phyloP scores from a whole-genome alignment of 1,140 invertebrate genomes.

The Melipona quadrifasciata region DNA sequence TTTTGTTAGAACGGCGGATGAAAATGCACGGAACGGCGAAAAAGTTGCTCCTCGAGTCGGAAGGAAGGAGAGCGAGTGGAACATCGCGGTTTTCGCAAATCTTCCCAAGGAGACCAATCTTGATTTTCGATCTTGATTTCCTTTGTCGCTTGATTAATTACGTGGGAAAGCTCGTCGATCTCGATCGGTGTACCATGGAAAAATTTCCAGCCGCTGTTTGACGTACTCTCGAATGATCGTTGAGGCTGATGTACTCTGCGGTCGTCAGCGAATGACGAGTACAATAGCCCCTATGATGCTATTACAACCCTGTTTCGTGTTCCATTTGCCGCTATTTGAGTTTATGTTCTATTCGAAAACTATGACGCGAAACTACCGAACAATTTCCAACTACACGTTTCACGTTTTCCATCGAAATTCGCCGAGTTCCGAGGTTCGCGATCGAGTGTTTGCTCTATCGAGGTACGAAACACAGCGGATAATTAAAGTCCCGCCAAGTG shows the following conservation, averaged over 20 bases:
- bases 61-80: too few relatives aligned
- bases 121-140: too few relatives aligned
- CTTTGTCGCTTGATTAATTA: too few relatives aligned
- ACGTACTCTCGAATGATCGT: not conserved
- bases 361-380: not conserved
- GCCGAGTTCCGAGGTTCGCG: too few relatives aligned
- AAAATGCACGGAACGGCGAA: constrained; percentile 3
- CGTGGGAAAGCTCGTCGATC: too few relatives aligned
- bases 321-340: not conserved
- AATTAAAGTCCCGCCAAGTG: too few relatives aligned
- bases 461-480: too few relatives aligned
- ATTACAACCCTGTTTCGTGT: not conserved
- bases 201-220: too few relatives aligned
- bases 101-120: too few relatives aligned
- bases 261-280: not conserved
- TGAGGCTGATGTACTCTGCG: not conserved
- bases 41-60: not conserved
- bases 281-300: not conserved
- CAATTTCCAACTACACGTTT: not conserved
- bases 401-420: not conserved
- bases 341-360: not conserved
- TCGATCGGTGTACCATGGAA: too few relatives aligned
- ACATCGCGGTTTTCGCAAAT: not conserved
- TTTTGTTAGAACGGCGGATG: not conserved
- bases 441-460: too few relatives aligned